phyloP scores from a whole-genome alignment of 2,888 invertebrate genomes.

The Dasypogon diadema region DNA sequence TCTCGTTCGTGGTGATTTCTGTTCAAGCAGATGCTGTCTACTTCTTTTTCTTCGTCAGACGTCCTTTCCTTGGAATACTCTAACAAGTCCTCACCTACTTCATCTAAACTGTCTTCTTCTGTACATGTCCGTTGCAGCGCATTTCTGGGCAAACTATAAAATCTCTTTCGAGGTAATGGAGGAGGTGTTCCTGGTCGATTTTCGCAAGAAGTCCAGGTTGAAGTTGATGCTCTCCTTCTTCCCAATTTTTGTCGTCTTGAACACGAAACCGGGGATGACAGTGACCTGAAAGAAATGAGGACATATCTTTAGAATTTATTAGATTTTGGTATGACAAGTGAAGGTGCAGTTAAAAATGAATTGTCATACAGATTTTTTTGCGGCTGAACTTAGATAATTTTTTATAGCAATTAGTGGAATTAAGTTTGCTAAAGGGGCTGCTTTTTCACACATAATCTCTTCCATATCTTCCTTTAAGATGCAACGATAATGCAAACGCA shows the following conservation, averaged over 20 bases:
- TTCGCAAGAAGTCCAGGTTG: slow-evolving; percentile 54
- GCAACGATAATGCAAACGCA: too few species aligned
- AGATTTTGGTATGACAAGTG: not conserved
- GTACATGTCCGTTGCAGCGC: slow-evolving; percentile 55
- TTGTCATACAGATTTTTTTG: too few species aligned
- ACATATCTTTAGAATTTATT: not conserved
- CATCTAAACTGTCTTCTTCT: slow-evolving; percentile 57
- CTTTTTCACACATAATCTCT: too few species aligned
- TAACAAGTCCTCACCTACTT: slow-evolving; percentile 44
- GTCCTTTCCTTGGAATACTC: slow-evolving; percentile 16
- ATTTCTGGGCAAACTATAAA: slow-evolving; percentile 66
- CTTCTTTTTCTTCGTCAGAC: not conserved
- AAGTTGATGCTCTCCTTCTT: slow-evolving; percentile 63
- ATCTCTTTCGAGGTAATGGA: slow-evolving; percentile 61
- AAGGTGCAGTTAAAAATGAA: too few species aligned
- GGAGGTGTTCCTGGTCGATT: slow-evolving; percentile 58
- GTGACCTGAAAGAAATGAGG: slow-evolving; percentile 13
- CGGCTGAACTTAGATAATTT: too few species aligned
- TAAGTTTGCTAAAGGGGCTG: too few species aligned
- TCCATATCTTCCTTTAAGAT: too few species aligned
- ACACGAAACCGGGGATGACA: not conserved
- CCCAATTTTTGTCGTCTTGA: slow-evolving; percentile 46
- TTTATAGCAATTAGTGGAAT: too few species aligned
- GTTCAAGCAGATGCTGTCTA: slow-evolving; percentile 62
- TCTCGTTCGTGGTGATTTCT: slow-evolving; percentile 66